phyloP scores from a whole-genome alignment of 2,113 vertebrate species.

The Pluvialis apricaria region DNA sequence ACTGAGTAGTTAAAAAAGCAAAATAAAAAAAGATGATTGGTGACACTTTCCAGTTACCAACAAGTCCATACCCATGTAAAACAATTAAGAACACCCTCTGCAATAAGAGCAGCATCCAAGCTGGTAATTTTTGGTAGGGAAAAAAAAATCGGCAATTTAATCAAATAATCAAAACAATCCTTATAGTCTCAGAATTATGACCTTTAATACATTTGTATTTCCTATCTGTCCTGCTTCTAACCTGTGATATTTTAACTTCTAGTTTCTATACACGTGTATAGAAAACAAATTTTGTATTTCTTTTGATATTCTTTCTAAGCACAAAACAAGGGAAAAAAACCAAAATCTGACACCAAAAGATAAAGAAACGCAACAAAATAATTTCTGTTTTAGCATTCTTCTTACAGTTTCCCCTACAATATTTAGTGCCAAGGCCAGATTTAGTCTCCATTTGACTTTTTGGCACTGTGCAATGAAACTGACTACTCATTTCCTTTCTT shows the following conservation, averaged over 20 bases:
- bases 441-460: not conserved
- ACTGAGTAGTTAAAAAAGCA: not conserved
- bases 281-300: not conserved
- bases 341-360: not conserved
- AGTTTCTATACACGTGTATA: rapidly evolving
- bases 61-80: not conserved
- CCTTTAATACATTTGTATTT: not conserved
- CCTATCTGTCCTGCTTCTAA: not conserved
- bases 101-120: not conserved
- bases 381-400: not conserved
- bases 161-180: not conserved
- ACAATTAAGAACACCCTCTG: not conserved
- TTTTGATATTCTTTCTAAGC: not conserved
- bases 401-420: not conserved
- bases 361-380: not conserved
- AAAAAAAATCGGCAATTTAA: not conserved
- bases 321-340: not conserved
- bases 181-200: not conserved
- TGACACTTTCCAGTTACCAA: not conserved
- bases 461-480: not conserved
- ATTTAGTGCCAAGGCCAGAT: not conserved
- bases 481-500: not conserved
- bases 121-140: not conserved
- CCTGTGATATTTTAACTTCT: not conserved
- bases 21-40: too few species aligned